phyloP scores from a whole-genome alignment of 2,113 vertebrate genomes.

The Prochilodus magdalenae region DNA sequence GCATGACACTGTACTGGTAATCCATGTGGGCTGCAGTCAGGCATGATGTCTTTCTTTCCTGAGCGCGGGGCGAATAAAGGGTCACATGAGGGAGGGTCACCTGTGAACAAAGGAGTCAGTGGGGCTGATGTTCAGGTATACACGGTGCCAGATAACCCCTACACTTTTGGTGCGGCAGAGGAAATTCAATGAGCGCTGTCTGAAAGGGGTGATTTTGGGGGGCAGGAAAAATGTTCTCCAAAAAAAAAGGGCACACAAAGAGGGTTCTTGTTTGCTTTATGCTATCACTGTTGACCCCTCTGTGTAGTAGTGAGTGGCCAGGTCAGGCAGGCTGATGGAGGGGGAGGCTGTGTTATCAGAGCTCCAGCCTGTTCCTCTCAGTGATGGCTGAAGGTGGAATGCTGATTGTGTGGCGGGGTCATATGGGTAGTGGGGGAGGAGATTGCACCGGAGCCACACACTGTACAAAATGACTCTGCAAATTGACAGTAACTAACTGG shows the following conservation, averaged over 20 bases:
- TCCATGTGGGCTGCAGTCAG: slow-evolving; percentile 69
- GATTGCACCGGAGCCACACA: neutral
- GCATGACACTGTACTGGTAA: slow-evolving; percentile 67
- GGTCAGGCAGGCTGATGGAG: slow-evolving; percentile 63
- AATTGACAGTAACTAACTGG: no score
- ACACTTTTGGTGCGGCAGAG: slow-evolving; percentile 56
- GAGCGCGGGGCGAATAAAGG: slow-evolving; percentile 70
- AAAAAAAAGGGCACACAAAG: slow-evolving; percentile 65
- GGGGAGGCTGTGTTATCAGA: slow-evolving; percentile 72
- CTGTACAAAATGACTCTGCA: no score
- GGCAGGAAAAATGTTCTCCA: slow-evolving; percentile 53
- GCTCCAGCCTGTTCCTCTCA: slow-evolving; percentile 64
- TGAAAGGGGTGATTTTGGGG: slow-evolving; percentile 23
- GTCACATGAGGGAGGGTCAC: slow-evolving; percentile 75
- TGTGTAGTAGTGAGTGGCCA: slow-evolving; percentile 62
- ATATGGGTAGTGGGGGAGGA: neutral
- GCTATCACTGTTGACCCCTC: slow-evolving; percentile 67
- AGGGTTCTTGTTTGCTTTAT: slow-evolving; percentile 72
- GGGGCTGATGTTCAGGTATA: slow-evolving; percentile 74
- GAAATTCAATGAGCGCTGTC: slow-evolving; percentile 74
- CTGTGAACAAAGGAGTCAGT: slow-evolving; percentile 76
- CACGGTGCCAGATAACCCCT: slow-evolving; percentile 72
- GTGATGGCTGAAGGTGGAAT: slow-evolving; percentile 56
- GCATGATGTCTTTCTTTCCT: slow-evolving; percentile 66
- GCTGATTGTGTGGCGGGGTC: neutral